Percentiles rank a stretch among this genome's conserved stretches.
Conservation (phyloP, 2,888 invertebrate species). For the Lycia hirtaria region DNA sequence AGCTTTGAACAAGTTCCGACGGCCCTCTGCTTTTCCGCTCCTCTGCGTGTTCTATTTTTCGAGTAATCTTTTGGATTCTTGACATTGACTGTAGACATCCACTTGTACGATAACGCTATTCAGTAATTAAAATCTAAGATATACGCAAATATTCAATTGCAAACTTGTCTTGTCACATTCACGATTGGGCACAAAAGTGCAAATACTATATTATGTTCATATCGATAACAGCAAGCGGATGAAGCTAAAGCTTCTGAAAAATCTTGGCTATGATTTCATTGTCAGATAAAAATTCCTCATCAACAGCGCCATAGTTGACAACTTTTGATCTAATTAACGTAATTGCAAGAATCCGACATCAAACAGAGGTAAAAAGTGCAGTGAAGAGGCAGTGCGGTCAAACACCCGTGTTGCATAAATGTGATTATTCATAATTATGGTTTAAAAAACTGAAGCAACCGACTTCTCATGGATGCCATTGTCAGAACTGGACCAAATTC, state of each 20-base stretch:
- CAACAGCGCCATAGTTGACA: not conserved
- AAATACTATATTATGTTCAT: too few species aligned
- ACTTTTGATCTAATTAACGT: constrained; percentile 6
- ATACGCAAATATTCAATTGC: too few species aligned
- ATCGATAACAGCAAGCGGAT: too few species aligned
- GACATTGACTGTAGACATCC: constrained; percentile 1
- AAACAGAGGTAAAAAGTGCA: constrained; percentile 23
- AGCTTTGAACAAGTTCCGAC: constrained; percentile 56
- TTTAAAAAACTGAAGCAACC: too few species aligned
- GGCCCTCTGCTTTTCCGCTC: constrained; percentile 51
- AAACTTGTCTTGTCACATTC: too few species aligned
- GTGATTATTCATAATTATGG: too few species aligned
- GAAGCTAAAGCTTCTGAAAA: too few species aligned
- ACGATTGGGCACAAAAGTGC: too few species aligned
- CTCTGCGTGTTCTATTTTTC: constrained; percentile 15
- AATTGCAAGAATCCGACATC: constrained; percentile 11
- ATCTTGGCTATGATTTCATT: too few species aligned
- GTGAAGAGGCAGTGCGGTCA: constrained; percentile 33
- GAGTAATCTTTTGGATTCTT: constrained; percentile 3
- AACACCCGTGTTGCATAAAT: constrained; percentile 53
- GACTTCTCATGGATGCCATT: too few species aligned
- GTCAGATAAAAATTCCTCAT: constrained; percentile 1
- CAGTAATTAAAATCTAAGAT: too few species aligned
- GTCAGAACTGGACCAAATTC: too few species aligned
- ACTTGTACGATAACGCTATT: not conserved